Evolutionary conservation across 2,113 vertebrate genomes (phyloP), one percentile per base, ranked within the genome.

Genomic region (Ifrita kowaldi): DNA sequence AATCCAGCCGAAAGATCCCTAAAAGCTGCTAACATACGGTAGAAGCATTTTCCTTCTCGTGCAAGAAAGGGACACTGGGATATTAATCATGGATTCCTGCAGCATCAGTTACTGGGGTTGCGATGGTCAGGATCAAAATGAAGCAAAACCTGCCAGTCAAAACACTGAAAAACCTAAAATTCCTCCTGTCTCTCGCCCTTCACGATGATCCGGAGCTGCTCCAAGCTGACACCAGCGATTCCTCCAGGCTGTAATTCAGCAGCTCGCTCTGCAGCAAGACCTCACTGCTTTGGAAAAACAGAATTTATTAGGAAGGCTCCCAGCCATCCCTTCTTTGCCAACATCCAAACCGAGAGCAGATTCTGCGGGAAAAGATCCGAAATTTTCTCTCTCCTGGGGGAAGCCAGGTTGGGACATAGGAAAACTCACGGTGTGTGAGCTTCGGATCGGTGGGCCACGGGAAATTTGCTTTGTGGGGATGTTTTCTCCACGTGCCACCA

Each of bases 121-220:
- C 80, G 50, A 60, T 13, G 55, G 62, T 76, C 77, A 81, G 59
- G 69, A 81, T 70, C 46, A 70, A 84, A 97, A 90, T 5, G 65
- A 89, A 24, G 87, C 56, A 65, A 80, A 90, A 92, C 14, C 60
- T 63, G 50, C 63, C 84, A 73, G 63, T 86, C 75, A 32, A 87
- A 94, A 69, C 71, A 80, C 63, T 21, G 7, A 62, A 49, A 81
- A 84, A 62, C 63, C 39, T 24, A 52, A 19, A 91, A 75, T 63
- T 67, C 87, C 56, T 84, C 46, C 67, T 46, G 55, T 68, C 67
- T 88, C 71, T 22, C 12, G 4, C 55, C 56, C 83, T 41, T 39
- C 47, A 30, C 1, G 0, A 59, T 20, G 44, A 85, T 47, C 46
- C 53, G 4, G 76, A 84, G 47, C 77, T 21, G 13, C 69, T 91